Base-by-base conservation (phyloP, 2,888 invertebrate genomes). In the Aphodius sticticus region DNA sequence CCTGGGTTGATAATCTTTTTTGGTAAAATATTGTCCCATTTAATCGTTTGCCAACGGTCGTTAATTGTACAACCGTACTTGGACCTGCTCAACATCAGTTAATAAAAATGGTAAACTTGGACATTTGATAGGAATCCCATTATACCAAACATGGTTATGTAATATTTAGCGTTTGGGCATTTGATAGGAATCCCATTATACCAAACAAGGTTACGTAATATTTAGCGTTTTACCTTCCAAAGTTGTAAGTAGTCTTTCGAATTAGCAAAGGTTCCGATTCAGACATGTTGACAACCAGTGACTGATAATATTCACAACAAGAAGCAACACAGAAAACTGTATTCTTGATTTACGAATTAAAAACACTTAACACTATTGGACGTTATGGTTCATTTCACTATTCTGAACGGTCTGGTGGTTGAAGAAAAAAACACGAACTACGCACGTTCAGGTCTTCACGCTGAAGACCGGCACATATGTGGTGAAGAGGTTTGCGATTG, bases 211-310 rank as follows among this genome's bases (percentile, higher is more conserved):
- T 9, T 53, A 53, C 6, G 7, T 2, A 53, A 53, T 53, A 53
- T 53, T 53, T 12, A 53, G 26, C 26, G 26, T 9, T n/a, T 71
- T 78, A 78, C 78, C 78, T 78, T 2, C 70, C 38, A 16, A 79
- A 79, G 69, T 74, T 69, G 36, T 79, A 79, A 12, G 69, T 77
- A n/a, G 71, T 77, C 1, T 71, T 79, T 74, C 77, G 76, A 6
- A 35, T 35, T n/a, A 79, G 12, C 7, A 79, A 38, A 6, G 79
- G 79, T 53, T 53, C 53, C 12, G 53, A 53, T 2, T 53, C 53
- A 3, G 53, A 53, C 53, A 53, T 53, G 3, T 53, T 53, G 53
- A 53, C 53, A 53, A 53, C 12, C 53, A 53, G 3, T 53, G 53
- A 53, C 53, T 53, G 53, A 53, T 53, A 53, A 53, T 53, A 53